phyloP scores from a whole-genome alignment of 1,140 invertebrate genomes.

The Stenopsyche tienmushanensis region DNA sequence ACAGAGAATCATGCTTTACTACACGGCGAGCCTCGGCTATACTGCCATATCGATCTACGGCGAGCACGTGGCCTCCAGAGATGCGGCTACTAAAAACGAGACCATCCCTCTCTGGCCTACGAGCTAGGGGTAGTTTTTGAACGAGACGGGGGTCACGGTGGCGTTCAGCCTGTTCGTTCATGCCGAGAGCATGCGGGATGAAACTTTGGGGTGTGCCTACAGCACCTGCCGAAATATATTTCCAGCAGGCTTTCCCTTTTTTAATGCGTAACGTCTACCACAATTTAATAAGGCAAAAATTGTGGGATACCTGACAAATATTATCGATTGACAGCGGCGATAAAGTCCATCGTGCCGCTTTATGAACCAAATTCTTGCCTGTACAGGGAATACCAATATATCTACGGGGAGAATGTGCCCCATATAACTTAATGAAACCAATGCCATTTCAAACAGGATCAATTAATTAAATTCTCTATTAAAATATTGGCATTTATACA shows the following conservation, averaged over 20 bases:
- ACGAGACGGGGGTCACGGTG: conserved; percentile 1
- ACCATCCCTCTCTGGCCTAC: conserved; percentile 10
- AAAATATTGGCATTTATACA: too few relatives aligned
- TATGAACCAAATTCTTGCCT: too few relatives aligned
- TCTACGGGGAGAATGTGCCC: not conserved
- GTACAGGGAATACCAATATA: not conserved
- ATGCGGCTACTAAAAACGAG: conserved; percentile 5
- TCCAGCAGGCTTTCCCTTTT: conserved; percentile 20
- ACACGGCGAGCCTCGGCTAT: conserved; percentile 25
- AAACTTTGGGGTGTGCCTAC: conserved; percentile 37
- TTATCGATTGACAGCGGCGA: too few relatives aligned
- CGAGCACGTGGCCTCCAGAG: too few relatives aligned
- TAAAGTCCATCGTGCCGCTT: too few relatives aligned
- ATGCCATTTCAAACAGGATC: too few relatives aligned
- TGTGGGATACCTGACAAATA: too few relatives aligned
- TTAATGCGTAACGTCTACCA: not conserved
- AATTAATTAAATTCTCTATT: too few relatives aligned
- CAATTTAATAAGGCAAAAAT: too few relatives aligned
- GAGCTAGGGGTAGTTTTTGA: too few relatives aligned
- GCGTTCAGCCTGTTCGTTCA: not conserved
- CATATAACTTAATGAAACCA: too few relatives aligned
- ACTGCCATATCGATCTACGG: conserved; percentile 38
- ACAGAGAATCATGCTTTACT: conserved; percentile 2
- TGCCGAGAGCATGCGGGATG: conserved; percentile 30
- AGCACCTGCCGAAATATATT: conserved; percentile 36